phyloP scores from a whole-genome alignment of 2,888 invertebrate genomes.

The Parnassius orleans region DNA sequence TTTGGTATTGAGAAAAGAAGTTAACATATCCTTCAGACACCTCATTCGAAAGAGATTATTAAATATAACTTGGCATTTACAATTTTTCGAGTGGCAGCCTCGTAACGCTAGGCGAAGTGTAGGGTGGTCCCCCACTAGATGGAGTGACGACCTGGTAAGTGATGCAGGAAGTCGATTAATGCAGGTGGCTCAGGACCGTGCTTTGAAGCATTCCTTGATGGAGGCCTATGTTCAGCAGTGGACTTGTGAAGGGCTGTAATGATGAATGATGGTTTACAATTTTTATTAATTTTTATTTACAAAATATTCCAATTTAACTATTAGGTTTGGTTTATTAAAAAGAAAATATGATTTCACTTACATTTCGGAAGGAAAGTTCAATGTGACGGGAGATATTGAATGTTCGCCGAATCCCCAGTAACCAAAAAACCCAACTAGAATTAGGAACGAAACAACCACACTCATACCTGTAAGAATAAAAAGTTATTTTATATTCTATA shows the following conservation, averaged over 20 bases:
- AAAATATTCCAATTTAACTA: not conserved
- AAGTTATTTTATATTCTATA: constrained; percentile 8
- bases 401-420: constrained; percentile 70
- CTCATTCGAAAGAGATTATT: not conserved
- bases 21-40: too few relatives aligned
- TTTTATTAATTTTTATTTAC: not conserved
- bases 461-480: constrained; percentile 55
- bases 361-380: constrained; percentile 65
- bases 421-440: constrained; percentile 68
- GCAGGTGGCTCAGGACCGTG: too few relatives aligned
- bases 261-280: too few relatives aligned
- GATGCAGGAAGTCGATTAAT: too few relatives aligned
- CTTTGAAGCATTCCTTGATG: too few relatives aligned
- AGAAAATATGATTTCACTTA: constrained; percentile 41
- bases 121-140: too few relatives aligned
- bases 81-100: not conserved
- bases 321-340: not conserved
- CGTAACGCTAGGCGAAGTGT: too few relatives aligned
- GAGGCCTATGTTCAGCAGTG: too few relatives aligned
- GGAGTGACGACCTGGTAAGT: too few relatives aligned
- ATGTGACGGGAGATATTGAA: constrained; percentile 59
- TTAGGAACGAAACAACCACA: constrained; percentile 60
- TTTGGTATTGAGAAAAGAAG: too few relatives aligned
- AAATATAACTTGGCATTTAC: too few relatives aligned
- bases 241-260: too few relatives aligned